phyloP scores from a whole-genome alignment of 2,888 invertebrate genomes.

The Baronia brevicornis region DNA sequence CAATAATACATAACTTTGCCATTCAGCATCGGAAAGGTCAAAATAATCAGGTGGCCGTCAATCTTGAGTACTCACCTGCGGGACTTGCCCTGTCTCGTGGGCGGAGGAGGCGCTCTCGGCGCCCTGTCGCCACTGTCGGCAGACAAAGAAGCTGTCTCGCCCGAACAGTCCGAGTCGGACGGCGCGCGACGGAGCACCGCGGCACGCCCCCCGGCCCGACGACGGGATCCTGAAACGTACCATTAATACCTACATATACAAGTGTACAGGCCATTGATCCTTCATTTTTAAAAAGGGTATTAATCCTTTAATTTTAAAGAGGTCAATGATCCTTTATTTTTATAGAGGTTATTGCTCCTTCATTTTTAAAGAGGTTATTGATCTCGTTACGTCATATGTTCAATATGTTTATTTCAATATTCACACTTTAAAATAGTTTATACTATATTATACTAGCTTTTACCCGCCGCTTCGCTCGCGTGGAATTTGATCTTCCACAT shows the following conservation, averaged over 20 bases:
- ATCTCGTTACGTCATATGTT: too few species aligned
- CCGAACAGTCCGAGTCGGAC: conserved; percentile 70
- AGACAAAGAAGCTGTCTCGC: conserved; percentile 67
- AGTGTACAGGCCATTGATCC: not conserved
- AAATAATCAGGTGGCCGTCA: too few species aligned
- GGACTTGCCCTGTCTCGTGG: conserved; percentile 43
- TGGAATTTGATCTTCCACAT: too few species aligned
- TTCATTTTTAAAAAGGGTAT: not conserved
- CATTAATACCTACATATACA: not conserved
- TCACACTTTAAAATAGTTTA: too few species aligned
- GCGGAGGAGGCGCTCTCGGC: conserved; percentile 43
- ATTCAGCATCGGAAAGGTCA: too few species aligned
- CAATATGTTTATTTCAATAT: too few species aligned
- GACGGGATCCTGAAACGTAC: conserved; percentile 48
- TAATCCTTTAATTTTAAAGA: too few species aligned
- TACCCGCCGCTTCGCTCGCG: too few species aligned
- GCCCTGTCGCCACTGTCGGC: conserved; percentile 66
- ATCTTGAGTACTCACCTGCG: conserved; percentile 43
- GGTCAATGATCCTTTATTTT: not conserved
- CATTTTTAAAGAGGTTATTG: too few species aligned
- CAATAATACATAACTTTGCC: too few species aligned
- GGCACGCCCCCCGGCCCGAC: conserved; percentile 61
- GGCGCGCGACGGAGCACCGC: conserved; percentile 57
- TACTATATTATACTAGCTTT: too few species aligned
- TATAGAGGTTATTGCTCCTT: not conserved